Conservation (phyloP, 1,140 invertebrate genomes). For the Penaeus vannamei region DNA sequence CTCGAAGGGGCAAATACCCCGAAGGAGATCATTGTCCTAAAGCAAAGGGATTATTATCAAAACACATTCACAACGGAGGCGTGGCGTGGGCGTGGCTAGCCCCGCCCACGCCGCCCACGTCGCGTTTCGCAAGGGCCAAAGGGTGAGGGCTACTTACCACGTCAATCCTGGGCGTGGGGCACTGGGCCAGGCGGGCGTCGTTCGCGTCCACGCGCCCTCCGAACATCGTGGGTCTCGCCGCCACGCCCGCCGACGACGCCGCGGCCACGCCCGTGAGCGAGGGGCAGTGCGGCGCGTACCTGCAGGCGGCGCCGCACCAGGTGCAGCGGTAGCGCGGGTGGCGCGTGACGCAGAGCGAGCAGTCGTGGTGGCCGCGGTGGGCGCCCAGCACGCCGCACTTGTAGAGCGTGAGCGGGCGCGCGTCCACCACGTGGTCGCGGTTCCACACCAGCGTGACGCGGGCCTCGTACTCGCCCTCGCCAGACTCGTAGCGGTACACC, state of each 20-base stretch:
- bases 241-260: conserved; percentile 92
- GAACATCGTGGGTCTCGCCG: conserved; percentile 86
- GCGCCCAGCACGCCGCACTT: conserved; percentile 95
- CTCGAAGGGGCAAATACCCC: neutral
- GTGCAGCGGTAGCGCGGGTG: conserved; percentile 87
- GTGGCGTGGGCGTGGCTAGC: neutral
- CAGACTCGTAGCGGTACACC: conserved; percentile 89
- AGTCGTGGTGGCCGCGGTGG: conserved; percentile 92
- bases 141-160: conserved; percentile 76
- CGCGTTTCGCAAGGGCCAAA: neutral
- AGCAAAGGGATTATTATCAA: conserved; percentile 34
- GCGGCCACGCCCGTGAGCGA: conserved; percentile 81
- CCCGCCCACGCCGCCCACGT: too few species aligned
- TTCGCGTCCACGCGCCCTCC: conserved; percentile 80
- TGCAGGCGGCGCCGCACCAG: conserved; percentile 92
- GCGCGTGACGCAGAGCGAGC: conserved; percentile 92
- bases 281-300: conserved; percentile 85
- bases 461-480: conserved; percentile 88
- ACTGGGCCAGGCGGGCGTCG: conserved; percentile 73
- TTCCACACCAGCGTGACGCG: conserved; percentile 94
- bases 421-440: conserved; percentile 91
- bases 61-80: conserved; percentile 19
- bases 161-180: conserved; percentile 93
- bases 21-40: neutral
- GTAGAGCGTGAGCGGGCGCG: conserved; percentile 90